Percentiles rank a stretch among this genome's conserved stretches.
Evolutionary conservation across 92 coral and sea anemone species (phyloP).

Genomic region (Zoanthus sociatus): DNA sequence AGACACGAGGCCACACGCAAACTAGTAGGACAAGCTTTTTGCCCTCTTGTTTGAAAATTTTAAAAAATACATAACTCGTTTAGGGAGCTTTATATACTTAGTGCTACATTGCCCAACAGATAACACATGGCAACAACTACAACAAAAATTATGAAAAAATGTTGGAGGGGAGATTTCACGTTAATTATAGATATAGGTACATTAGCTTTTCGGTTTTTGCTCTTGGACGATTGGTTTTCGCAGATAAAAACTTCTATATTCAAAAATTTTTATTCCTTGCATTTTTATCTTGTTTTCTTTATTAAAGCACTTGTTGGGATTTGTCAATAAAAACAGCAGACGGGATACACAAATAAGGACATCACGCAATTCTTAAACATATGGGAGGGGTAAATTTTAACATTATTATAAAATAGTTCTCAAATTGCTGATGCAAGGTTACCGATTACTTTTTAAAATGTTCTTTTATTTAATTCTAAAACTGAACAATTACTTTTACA

Average conservation of each 20-base stretch:
- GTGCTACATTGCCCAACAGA: neutral
- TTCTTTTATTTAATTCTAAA: neutral
- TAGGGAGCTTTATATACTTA: neutral
- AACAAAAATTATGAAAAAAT: neutral
- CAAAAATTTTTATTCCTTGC: neutral
- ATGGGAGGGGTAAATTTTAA: neutral
- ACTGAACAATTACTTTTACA: neutral
- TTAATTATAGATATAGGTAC: neutral
- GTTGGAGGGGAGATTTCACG: neutral
- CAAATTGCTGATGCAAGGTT: neutral
- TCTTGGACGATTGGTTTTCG: neutral
- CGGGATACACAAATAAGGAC: neutral
- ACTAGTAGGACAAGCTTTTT: neutral
- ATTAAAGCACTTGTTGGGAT: neutral
- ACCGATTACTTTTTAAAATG: neutral
- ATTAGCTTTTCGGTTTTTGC: neutral
- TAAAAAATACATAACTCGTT: neutral
- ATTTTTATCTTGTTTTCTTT: neutral
- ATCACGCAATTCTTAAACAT: neutral
- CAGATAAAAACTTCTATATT: neutral
- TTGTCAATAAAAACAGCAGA: neutral
- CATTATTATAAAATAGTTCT: neutral
- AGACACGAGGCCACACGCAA: too few relatives aligned
- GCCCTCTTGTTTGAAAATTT: neutral
- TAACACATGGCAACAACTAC: neutral